phyloP scores from a whole-genome alignment of 2,113 vertebrate species.

The Lycocorax pyrrhopterus region DNA sequence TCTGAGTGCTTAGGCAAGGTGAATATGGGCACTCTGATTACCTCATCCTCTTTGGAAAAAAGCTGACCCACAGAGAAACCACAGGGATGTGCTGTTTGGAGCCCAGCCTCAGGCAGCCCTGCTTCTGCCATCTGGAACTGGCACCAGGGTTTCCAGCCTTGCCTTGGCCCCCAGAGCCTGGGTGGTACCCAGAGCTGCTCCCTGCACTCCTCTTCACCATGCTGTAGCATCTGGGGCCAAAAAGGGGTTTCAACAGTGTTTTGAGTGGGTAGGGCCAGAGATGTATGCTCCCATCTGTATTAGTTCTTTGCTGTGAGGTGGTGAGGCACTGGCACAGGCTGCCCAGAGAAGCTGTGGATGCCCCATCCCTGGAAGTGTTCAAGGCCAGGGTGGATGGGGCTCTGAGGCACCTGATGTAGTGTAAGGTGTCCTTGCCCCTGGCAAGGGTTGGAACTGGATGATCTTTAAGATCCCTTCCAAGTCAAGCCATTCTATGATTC shows the following conservation, averaged over 20 bases:
- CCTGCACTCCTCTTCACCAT: rapidly evolving
- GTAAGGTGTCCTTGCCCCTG: not conserved
- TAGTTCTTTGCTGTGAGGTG: not conserved
- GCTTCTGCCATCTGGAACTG: not conserved
- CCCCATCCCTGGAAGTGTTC: not conserved
- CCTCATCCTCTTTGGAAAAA: not conserved
- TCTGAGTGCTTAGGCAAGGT: not conserved
- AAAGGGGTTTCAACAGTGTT: not conserved
- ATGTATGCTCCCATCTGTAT: not conserved
- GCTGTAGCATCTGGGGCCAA: rapidly evolving
- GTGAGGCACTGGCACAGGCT: not conserved
- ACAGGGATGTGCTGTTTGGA: not conserved
- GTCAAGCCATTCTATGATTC: not conserved
- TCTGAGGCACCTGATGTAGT: not conserved
- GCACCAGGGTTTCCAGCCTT: not conserved
- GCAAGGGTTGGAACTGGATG: not conserved
- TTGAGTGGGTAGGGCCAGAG: not conserved
- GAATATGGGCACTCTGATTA: not conserved
- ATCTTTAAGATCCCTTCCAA: not conserved
- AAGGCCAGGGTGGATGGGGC: not conserved
- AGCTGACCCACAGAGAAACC: not conserved
- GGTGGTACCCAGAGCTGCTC: not conserved
- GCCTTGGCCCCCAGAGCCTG: not conserved
- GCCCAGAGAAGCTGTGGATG: not conserved
- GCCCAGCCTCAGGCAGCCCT: not conserved